These are phyloP conservation scores for Rhopilema esculentum DNA, from an alignment of 30 jellyfish, hydroid and myxozoan genomes.

Conservation along the genomic window DNA sequence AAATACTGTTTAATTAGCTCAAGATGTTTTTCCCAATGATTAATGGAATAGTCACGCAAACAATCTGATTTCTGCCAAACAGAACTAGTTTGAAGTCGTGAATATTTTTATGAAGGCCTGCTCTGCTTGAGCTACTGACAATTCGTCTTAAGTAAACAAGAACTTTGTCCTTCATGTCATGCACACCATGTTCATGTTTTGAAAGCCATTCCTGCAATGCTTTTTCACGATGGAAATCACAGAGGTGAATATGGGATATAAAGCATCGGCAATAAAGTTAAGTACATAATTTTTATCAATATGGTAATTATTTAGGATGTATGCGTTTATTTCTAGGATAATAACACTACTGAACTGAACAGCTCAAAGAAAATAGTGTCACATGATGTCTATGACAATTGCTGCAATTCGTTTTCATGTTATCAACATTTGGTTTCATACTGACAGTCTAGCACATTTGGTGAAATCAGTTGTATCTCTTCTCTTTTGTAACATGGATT, in stretches of 20 bases:
- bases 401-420: background rate
- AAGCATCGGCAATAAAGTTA: background rate
- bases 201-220: conserved; percentile 73
- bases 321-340: background rate
- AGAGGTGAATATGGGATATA: conserved; percentile 46
- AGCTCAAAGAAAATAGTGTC: background rate
- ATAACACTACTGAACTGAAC: background rate
- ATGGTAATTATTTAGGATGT: background rate
- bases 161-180: conserved; percentile 9
- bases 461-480: too few species aligned
- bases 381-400: background rate
- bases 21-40: background rate
- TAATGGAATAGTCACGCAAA: conserved; percentile 17
- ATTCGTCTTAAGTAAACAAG: conserved; percentile 33
- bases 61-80: conserved; percentile 33
- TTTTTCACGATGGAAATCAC: conserved; percentile 63
- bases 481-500: background rate
- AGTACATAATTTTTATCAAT: background rate
- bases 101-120: background rate
- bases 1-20: background rate
- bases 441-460: background rate
- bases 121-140: too few species aligned
- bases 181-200: conserved; percentile 45
- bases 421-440: background rate
- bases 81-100: conserved; percentile 12